Conservation (phyloP, 2,113 vertebrate genomes). For the Sterna hirundo region DNA sequence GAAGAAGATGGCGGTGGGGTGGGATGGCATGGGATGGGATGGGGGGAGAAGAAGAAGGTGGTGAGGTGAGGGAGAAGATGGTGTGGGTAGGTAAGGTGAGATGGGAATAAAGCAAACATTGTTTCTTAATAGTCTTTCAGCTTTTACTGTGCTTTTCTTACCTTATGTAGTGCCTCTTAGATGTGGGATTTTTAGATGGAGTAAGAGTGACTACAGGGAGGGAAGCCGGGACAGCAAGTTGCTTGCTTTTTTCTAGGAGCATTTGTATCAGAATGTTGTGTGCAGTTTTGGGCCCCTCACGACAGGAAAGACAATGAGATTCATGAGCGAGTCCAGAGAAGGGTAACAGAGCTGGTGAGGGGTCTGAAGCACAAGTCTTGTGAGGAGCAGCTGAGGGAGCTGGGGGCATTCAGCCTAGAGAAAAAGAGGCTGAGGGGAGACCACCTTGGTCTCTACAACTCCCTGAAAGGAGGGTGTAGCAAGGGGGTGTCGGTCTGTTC, state of each 20-base stretch:
- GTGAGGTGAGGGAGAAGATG: too few relatives aligned
- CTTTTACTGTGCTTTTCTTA: rapidly evolving
- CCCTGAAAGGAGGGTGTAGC: background rate
- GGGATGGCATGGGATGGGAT: too few relatives aligned
- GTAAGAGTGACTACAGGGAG: too few relatives aligned
- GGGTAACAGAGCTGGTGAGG: background rate
- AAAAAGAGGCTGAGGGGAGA: background rate
- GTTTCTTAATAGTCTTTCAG: rapidly evolving
- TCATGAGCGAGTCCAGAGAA: background rate
- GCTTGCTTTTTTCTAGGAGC: rapidly evolving
- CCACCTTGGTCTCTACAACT: background rate
- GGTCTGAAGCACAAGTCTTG: background rate
- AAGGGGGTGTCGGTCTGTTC: background rate
- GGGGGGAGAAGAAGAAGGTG: background rate
- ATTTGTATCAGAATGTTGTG: background rate
- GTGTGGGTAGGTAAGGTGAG: too few relatives aligned
- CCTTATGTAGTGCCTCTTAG: rapidly evolving
- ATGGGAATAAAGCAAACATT: rapidly evolving
- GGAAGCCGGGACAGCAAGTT: rapidly evolving
- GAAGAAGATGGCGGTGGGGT: too few relatives aligned
- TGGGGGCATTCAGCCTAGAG: background rate
- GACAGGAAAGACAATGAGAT: background rate
- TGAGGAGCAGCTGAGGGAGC: background rate
- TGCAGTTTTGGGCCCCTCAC: background rate
- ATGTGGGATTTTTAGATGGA: rapidly evolving